Conservation (phyloP, 1,140 invertebrate genomes). For the Arion vulgaris region DNA sequence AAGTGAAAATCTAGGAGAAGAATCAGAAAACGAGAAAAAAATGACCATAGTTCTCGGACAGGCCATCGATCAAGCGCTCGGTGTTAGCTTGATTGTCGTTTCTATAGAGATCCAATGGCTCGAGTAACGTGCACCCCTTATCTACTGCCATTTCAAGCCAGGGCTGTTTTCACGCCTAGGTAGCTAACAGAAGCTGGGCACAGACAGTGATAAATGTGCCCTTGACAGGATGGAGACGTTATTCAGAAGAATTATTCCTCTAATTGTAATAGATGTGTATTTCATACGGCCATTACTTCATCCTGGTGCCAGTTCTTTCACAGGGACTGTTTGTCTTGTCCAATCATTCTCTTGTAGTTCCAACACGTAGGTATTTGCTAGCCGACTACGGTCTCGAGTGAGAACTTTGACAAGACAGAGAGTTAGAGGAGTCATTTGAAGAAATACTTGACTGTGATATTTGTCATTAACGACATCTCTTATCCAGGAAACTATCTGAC, state of each 20-base stretch:
- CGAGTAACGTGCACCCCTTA: background rate
- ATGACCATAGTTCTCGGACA: background rate
- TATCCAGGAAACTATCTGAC: no score
- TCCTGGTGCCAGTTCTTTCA: background rate
- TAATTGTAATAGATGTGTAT: background rate
- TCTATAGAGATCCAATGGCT: background rate
- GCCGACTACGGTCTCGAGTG: no score
- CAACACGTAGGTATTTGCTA: no score
- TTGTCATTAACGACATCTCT: no score
- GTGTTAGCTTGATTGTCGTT: background rate
- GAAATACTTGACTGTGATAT: no score
- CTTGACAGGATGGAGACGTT: background rate
- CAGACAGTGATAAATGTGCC: background rate
- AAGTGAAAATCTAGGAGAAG: background rate
- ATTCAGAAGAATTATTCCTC: background rate
- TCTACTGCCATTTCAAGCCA: background rate
- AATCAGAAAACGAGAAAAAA: background rate
- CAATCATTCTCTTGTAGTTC: background rate
- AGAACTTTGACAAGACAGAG: no score
- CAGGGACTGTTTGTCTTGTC: background rate
- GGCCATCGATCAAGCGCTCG: background rate
- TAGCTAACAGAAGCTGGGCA: background rate
- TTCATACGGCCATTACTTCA: background rate
- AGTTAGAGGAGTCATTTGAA: no score
- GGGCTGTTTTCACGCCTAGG: background rate